A percentile compares a stretch with the other conserved stretches of the same genome.
These are phyloP conservation scores for Lamellibrachia luymesi DNA, from an alignment of 1,140 invertebrate species.

Conservation along the genomic window DNA sequence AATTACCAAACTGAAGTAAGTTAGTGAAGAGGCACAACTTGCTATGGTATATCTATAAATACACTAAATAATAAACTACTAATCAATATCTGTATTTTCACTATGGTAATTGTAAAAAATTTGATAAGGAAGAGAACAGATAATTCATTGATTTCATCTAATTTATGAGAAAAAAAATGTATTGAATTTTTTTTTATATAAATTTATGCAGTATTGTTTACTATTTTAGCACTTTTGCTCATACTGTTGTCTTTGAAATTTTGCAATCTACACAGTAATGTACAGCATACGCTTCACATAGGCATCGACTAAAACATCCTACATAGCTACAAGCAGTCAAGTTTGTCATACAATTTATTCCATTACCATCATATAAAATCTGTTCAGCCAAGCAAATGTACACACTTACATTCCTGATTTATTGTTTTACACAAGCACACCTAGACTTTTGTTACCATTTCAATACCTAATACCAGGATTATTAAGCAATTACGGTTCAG, in stretches of 20 bases:
- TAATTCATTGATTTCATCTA: background rate
- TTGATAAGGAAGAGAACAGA: background rate
- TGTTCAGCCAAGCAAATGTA: background rate
- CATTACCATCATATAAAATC: background rate
- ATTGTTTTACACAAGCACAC: background rate
- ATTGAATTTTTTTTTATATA: too few species aligned
- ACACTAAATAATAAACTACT: background rate
- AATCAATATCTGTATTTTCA: background rate
- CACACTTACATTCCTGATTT: background rate
- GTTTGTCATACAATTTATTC: background rate
- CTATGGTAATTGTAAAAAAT: background rate
- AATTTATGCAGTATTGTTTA: too few species aligned
- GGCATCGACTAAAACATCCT: background rate
- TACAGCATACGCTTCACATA: too few species aligned
- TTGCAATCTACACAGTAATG: too few species aligned
- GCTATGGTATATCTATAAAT: background rate
- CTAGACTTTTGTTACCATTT: background rate
- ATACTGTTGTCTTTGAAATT: too few species aligned
- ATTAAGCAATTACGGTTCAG: background rate
- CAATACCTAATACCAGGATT: background rate
- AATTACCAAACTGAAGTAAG: background rate
- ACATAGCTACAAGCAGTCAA: background rate
- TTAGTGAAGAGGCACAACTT: too few species aligned
- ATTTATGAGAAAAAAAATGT: too few species aligned
- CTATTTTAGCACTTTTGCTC: too few species aligned